Evolutionary conservation across 2,113 vertebrate genomes (phyloP), one percentile per base, ranked within the genome.

Genomic region (Phyllopteryx taeniolatus): DNA sequence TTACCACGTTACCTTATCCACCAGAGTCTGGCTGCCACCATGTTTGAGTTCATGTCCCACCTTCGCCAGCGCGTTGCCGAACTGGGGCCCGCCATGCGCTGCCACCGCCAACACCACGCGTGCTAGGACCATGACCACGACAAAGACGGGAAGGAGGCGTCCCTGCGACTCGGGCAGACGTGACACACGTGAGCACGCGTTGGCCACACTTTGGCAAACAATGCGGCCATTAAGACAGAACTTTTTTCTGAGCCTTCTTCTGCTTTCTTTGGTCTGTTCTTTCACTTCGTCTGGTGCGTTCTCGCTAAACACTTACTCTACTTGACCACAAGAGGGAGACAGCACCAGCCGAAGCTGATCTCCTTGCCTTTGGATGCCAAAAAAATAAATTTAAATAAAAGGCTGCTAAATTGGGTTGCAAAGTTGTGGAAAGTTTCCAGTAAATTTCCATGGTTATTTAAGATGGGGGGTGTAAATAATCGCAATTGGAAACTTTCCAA

Each of bases 1-100:
- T 93, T 98, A 77, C 96, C 97, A 2, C 93, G 95, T n/a, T 98
- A 97, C 92, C 94, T 98, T 83, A 96, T 99, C 90, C 94, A 99
- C 86, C 97, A 98, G 91, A 98, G 95, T 86, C 90, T 99, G 67
- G 94, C 95, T 0, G 95, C 96, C 90, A 98, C 96, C 91, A 99
- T 99, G 97, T 98, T 98, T 39, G 97, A 99, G 73, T 99, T 98
- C 75, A 88, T 95, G 91, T 91, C 93, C 63, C 94, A 98, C 89
- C 91, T 99, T 67, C 95, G 97, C 1, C 95, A 96, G 81, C 94
- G 93, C 0, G 76, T 98, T 17, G 1, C 79, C 0, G 95, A 97
- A 33, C 79, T 96, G 35, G 85, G 90, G 11, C 60, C 87, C 0
- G 60, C 83, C 19, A 61, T 68, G 5, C 79, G 20, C 57, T 86